Conservation (phyloP, 2,797 vertebrate species). For the Lacerta viridis region DNA sequence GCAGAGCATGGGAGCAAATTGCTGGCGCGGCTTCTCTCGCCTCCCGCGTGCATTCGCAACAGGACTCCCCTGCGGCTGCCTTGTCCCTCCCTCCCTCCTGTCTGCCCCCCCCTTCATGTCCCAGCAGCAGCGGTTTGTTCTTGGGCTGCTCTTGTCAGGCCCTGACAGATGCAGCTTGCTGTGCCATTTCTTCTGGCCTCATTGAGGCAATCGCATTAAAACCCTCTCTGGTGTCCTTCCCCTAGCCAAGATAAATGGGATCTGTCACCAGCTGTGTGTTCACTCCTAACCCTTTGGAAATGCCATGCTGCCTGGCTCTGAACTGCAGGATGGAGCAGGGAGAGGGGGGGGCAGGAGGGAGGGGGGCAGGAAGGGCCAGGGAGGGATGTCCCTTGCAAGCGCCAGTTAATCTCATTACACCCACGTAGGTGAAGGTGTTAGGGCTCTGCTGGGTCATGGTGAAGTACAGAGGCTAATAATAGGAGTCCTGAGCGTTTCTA, state of each 20-base stretch:
- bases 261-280: constrained; percentile 78
- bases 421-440: constrained; percentile 52
- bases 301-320: constrained; percentile 66
- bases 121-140: constrained; percentile 15
- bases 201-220: constrained; percentile 73
- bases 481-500: background rate
- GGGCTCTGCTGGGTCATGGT: background rate
- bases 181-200: constrained; percentile 38
- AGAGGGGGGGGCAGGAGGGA: background rate
- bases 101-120: background rate
- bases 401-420: constrained; percentile 64
- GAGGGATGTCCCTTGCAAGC: constrained; percentile 55
- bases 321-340: constrained; percentile 5
- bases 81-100: too few relatives aligned
- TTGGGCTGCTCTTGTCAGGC: constrained; percentile 31
- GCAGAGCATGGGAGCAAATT: background rate
- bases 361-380: background rate
- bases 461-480: background rate
- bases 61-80: background rate
- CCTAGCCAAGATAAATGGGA: constrained; percentile 73
- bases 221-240: constrained; percentile 68
- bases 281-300: constrained; percentile 78
- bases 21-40: background rate
- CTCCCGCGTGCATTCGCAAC: background rate
- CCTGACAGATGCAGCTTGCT: constrained; percentile 30